Percentiles rank a stretch among this genome's conserved stretches.
Conservation (phyloP, 2,797 vertebrate species). For the Smutsia gigantea region DNA sequence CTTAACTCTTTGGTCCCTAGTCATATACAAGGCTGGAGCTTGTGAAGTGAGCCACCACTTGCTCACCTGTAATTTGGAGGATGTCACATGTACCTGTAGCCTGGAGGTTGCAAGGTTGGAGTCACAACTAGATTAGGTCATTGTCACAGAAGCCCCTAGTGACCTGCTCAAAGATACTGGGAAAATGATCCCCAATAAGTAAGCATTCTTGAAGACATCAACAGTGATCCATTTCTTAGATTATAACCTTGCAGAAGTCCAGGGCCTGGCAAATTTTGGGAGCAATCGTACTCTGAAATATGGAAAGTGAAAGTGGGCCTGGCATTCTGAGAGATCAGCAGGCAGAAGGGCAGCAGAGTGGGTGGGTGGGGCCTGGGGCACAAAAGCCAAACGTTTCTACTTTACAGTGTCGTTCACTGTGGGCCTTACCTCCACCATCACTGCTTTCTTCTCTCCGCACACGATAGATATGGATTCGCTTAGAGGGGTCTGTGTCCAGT, state of each 20-base stretch:
- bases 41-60: not conserved
- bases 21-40: not conserved
- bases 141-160: not conserved
- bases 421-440: not conserved
- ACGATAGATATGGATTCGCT: not conserved
- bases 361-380: not conserved
- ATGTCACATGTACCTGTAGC: not conserved
- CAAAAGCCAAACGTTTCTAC: not conserved
- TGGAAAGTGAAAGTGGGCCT: not conserved
- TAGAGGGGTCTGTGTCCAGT: not conserved
- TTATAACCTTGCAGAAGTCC: not conserved
- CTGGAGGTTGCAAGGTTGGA: not conserved
- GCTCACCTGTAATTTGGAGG: not conserved
- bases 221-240: not conserved
- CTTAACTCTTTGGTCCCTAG: not conserved
- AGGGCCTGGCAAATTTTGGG: slow-evolving; percentile 8
- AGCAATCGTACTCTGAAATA: not conserved
- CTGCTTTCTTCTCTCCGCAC: not conserved
- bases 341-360: not conserved
- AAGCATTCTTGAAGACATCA: not conserved
- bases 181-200: not conserved
- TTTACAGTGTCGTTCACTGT: not conserved
- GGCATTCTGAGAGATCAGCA: not conserved
- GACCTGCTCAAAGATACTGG: not conserved
- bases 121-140: not conserved